Evolutionary conservation across 2,888 invertebrate species (phyloP), one percentile per base, ranked within the genome.

Genomic region (Drosophila mercatorum): DNA sequence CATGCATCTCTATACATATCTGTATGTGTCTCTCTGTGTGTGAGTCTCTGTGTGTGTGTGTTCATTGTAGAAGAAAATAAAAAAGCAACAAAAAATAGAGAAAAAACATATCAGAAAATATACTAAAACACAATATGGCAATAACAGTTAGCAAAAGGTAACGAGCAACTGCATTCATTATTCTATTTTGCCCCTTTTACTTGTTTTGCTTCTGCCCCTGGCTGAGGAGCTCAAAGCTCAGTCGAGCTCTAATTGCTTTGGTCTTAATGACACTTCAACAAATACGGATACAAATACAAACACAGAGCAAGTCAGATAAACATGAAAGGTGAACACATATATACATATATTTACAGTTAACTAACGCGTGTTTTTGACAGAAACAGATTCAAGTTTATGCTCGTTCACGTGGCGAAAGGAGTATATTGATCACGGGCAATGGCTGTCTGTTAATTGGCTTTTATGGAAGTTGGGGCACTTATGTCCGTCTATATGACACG

Each of bases 111-210:
- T 55, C 44, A 51, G 59, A 59, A 71, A 63, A 71, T 59, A 69
- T 62, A 68, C 58, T 43, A 69, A 68, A 60, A 64, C 49, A 84
- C 53, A 63, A 49, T 56, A 49, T 56, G 75, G 62, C 70, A 63
- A 79, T 57, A 84, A 81, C 82, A 72, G 67, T 70, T 71, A 70
- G 70, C 65, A 67, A 70, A 68, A 72, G 65, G 53, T 68, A 58
- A 72, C 57, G 43, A 71, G 47, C 41, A 75, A 75, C 76, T 60
- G 75, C 66, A 75, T 57, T 38, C 64, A 65, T 59, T 62, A 51
- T 55, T 26, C 10, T 14, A 28, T 40, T 46, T 38, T 26, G 34
- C 7, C n/a, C 3, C 8, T 38, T 22, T 31, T 31, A 5, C 28
- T 31, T 34, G 3, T 31, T 28, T 34, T 43, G 10, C n/a, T 3